phyloP scores from a whole-genome alignment of 2,888 invertebrate genomes.

The Tenthredo amoena region DNA sequence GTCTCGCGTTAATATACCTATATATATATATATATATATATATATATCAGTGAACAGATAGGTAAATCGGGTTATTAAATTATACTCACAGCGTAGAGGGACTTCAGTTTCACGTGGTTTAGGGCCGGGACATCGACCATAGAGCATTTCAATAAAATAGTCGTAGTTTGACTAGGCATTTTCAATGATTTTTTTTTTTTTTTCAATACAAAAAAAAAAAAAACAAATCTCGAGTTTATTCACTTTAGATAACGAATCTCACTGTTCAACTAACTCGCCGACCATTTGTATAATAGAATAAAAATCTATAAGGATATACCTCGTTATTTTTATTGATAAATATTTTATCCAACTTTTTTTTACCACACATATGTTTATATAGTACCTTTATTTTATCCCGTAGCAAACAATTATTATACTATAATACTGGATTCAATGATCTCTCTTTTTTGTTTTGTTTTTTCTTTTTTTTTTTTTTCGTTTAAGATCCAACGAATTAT shows the following conservation, averaged over 20 bases:
- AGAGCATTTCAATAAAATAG: conserved; percentile 75
- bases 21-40: too few species aligned
- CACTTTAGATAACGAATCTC: too few species aligned
- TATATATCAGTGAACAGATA: neutral
- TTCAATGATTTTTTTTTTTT: conserved; percentile 40
- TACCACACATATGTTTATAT: neutral
- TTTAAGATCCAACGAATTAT: neutral
- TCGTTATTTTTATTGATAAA: neutral
- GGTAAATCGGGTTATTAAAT: conserved; percentile 18
- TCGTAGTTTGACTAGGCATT: conserved; percentile 77
- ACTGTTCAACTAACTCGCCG: neutral
- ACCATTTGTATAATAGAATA: neutral
- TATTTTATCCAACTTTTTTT: neutral
- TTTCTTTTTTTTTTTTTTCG: neutral
- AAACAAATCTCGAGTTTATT: neutral
- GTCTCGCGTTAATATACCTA: neutral
- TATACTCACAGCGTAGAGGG: conserved; percentile 66
- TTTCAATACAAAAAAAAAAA: neutral
- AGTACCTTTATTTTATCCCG: too few species aligned
- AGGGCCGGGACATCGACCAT: conserved; percentile 76
- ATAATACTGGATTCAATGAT: neutral
- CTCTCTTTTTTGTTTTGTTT: neutral
- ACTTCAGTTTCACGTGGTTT: conserved; percentile 75
- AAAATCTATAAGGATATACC: neutral
- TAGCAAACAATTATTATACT: too few species aligned